Percentiles rank a stretch among this genome's conserved stretches.
phyloP scores from a whole-genome alignment of 2,797 vertebrate species.

The Galaxias olidus region DNA sequence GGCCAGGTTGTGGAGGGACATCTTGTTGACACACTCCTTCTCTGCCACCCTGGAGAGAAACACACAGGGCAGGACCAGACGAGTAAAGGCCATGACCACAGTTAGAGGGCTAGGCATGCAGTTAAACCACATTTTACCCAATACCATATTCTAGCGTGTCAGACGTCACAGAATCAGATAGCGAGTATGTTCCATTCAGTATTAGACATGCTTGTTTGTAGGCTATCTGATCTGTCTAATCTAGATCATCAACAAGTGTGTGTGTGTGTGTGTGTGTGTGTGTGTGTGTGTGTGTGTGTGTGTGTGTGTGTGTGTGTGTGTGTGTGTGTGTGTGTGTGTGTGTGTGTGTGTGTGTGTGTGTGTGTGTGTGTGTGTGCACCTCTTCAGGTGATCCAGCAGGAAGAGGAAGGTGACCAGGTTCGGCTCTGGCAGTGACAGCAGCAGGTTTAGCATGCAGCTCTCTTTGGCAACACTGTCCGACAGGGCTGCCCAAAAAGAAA shows the following conservation, averaged over 20 bases:
- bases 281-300: neutral
- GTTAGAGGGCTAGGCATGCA: too few relatives aligned
- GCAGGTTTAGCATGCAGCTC: constrained; percentile 95
- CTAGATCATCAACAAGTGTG: neutral
- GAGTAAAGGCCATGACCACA: neutral
- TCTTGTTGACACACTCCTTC: constrained; percentile 94
- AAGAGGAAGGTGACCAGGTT: constrained; percentile 98
- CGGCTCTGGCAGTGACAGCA: constrained; percentile 94
- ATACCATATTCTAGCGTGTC: neutral
- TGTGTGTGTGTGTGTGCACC: constrained; percentile 69
- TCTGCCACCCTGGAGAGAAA: constrained; percentile 85
- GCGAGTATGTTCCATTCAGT: too few relatives aligned
- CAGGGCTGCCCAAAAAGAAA: constrained; percentile 74
- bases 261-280: neutral
- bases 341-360: neutral
- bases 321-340: neutral
- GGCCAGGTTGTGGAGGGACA: constrained; percentile 98
- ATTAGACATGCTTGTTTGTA: neutral
- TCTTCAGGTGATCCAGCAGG: constrained; percentile 96
- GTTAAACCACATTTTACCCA: neutral
- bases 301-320: neutral
- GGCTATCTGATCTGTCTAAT: neutral
- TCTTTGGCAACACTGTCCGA: constrained; percentile 97
- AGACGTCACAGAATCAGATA: too few relatives aligned
- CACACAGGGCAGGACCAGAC: neutral